Conservation (phyloP, 23 tunicate species). For the Ascidia mentula region DNA sequence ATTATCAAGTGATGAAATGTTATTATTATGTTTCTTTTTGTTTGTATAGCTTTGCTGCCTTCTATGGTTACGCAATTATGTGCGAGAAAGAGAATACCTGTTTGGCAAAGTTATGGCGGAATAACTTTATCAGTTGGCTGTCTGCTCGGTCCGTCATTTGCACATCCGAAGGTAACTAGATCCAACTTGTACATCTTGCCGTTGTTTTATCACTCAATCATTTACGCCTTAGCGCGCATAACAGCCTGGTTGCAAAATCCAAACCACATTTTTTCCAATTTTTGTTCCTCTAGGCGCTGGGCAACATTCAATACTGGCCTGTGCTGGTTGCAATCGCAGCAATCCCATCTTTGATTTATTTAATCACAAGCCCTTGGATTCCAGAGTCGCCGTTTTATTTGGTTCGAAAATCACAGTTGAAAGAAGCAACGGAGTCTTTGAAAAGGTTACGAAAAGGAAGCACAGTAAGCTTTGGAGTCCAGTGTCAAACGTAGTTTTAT, state of each 20-base stretch:
- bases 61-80: not conserved
- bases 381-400: slow-evolving; percentile 15
- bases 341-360: slow-evolving; percentile 3
- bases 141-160: not conserved
- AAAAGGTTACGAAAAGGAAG: not conserved
- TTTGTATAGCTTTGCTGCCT: not conserved
- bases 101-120: not conserved
- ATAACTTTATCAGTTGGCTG: not conserved
- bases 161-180: not conserved
- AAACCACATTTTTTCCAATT: no score
- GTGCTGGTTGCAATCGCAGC: not conserved
- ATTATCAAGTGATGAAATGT: no score
- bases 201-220: no score
- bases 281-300: not conserved
- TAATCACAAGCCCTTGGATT: slow-evolving; percentile 3
- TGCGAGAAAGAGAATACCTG: not conserved
- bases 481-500: not conserved
- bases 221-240: no score
- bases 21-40: no score
- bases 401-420: not conserved
- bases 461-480: not conserved
- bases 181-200: no score
- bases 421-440: not conserved
- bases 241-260: no score
- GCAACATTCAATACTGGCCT: not conserved